Percentiles rank a stretch among this genome's conserved stretches.
These are phyloP conservation scores for Agrochola lota DNA, from an alignment of 2,888 invertebrate species.

Conservation along the genomic window DNA sequence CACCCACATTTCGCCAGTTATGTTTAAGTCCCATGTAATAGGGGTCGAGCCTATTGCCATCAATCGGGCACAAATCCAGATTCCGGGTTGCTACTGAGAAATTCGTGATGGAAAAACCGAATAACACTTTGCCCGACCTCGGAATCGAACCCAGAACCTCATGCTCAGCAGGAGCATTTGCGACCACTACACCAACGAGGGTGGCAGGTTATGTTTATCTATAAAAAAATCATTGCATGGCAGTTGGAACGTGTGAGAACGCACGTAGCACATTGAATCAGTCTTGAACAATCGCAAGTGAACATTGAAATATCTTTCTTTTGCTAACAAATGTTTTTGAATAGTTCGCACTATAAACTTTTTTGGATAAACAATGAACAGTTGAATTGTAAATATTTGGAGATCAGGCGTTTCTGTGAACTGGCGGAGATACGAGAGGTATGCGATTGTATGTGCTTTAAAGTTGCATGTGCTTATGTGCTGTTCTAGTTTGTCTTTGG, in stretches of 20 bases:
- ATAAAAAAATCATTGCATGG: not conserved
- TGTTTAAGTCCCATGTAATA: no score
- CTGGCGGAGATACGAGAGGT: constrained; percentile 3
- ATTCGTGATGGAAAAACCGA: no score
- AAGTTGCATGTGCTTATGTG: not conserved
- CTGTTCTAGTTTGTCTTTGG: not conserved
- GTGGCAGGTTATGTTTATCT: no score
- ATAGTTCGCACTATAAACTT: constrained; percentile 50
- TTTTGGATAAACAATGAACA: constrained; percentile 56
- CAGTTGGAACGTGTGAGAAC: constrained; percentile 10
- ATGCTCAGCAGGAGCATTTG: no score
- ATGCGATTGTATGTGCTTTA: not conserved
- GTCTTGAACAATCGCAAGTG: constrained; percentile 25
- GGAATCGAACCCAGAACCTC: no score
- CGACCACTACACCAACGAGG: no score
- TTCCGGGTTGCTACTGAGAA: no score
- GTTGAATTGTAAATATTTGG: constrained; percentile 58
- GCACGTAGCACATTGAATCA: constrained; percentile 30
- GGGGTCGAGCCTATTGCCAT: no score
- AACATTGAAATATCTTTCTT: constrained; percentile 48
- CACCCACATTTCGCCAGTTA: no score
- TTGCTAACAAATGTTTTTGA: constrained; percentile 40
- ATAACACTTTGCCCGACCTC: no score
- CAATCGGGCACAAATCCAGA: no score
- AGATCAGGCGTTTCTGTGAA: constrained; percentile 33